Base-by-base conservation (phyloP, 2,888 invertebrate species). In the Brachypalpus laphriformis region DNA sequence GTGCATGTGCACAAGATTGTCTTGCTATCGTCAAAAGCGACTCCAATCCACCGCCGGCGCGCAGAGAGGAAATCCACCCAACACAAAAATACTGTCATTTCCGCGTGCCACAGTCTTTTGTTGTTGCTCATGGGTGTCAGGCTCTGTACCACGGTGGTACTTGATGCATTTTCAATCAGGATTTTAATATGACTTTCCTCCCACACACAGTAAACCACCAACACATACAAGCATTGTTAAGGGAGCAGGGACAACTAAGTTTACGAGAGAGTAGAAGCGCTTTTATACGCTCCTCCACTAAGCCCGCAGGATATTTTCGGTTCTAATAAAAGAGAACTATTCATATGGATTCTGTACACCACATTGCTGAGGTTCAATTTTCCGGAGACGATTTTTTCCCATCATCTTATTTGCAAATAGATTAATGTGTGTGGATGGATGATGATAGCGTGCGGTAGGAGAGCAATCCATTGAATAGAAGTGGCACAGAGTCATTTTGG, bases 91-190 rank as follows among this genome's bases (percentile, higher is more conserved):
- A 57, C 57, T 74, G 31, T 57, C 74, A 74, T 70, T 80, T 83
- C 74, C 63, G 54, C 51, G 54, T 45, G 54, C 61, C 56, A 65
- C 40, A 28, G 80, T 80, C 68, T 54, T 72, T 77, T 77, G 9
- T 25, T 71, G 72, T 37, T 45, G 40, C 51, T 47, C 20, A 14
- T 65, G 49, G 49, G 11, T 34, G 28, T 9, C 42, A 42, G 51
- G 63, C 7, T 45, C 54, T 61, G n/a, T 20, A 25, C n/a, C n/a
- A n/a, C 9, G 47, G 37, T 49, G 59, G 59, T 56, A 63, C 66
- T 83, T 83, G 78, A 80, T 80, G 78, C 80, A 74, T 83, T 80
- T 83, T 80, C 83, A 80, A 83, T 83, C 80, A 83, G 65, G 57
- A 22, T 63, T 66, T 68, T 68, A 63, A 78, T 83, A 54, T 40